Evolutionary conservation across 2,797 vertebrate species (phyloP).

Genomic region (Anguilla obscura): DNA sequence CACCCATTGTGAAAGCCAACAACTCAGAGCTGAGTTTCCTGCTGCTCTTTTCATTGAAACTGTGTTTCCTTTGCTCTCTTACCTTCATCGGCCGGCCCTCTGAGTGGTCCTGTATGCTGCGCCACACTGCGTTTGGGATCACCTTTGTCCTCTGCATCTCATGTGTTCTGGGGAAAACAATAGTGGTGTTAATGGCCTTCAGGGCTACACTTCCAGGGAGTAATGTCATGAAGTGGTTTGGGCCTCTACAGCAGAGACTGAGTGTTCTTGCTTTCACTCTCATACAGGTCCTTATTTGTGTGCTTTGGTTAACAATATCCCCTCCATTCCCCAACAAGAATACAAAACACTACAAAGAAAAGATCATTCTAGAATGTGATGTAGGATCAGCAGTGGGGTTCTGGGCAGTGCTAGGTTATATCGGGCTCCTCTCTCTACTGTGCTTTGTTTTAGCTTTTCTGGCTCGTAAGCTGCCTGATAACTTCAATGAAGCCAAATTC

Average conservation of each 20-base stretch:
- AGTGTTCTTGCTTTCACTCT: conserved; percentile 63
- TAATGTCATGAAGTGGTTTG: conserved; percentile 74
- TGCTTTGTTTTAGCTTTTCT: conserved; percentile 70
- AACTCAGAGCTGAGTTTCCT: conserved; percentile 74
- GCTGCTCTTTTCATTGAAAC: conserved; percentile 69
- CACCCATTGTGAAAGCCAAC: conserved; percentile 70
- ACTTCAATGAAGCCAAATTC: conserved; percentile 71
- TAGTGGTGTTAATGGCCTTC: conserved; percentile 73
- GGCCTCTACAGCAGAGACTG: conserved; percentile 67
- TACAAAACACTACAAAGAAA: conserved; percentile 58
- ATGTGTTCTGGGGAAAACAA: conserved; percentile 72
- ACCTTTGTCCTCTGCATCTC: conserved; percentile 73
- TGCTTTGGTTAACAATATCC: conserved; percentile 63
- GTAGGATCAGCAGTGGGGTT: conserved; percentile 64
- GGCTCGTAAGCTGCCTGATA: conserved; percentile 67
- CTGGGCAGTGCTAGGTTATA: conserved; percentile 67
- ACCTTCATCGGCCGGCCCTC: conserved; percentile 71
- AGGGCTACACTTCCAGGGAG: conserved; percentile 68
- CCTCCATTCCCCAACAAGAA: conserved; percentile 67
- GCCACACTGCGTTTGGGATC: conserved; percentile 72
- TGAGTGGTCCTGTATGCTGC: conserved; percentile 74
- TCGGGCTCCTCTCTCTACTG: conserved; percentile 61
- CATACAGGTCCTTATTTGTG: conserved; percentile 68
- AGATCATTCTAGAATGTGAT: conserved; percentile 66
- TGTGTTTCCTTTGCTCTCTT: conserved; percentile 73